Percentiles rank a stretch among this genome's conserved stretches.
Conservation (phyloP, 1,140 invertebrate genomes). For the Lasioglossum baleicum region DNA sequence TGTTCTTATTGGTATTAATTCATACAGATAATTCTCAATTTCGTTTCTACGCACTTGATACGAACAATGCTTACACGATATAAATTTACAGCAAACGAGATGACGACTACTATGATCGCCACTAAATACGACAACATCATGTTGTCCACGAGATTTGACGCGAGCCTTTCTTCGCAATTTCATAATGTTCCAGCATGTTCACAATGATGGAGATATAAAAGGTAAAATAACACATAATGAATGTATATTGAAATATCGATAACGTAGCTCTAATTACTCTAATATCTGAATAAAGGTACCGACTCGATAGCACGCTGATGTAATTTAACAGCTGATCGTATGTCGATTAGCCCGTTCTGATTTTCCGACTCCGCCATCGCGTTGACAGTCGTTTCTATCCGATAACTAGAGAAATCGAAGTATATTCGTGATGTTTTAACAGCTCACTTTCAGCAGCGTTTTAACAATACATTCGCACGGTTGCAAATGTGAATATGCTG, state of each 20-base stretch:
- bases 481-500: too few species aligned
- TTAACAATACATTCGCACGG: too few species aligned
- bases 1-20: too few species aligned
- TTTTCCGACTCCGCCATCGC: neutral
- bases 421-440: too few species aligned
- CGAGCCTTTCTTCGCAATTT: neutral
- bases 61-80: neutral
- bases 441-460: too few species aligned
- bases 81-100: neutral
- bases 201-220: neutral
- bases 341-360: neutral
- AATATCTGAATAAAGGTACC: neutral
- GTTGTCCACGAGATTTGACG: accelerated
- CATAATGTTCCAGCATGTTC: neutral
- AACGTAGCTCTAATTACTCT: neutral
- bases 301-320: neutral
- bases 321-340: neutral
- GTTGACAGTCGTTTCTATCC: neutral
- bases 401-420: neutral
- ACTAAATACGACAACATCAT: neutral
- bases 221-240: too few species aligned
- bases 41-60: too few species aligned
- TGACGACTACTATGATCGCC: neutral
- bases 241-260: too few species aligned
- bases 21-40: too few species aligned